Conservation (phyloP, 2,113 vertebrate genomes). For the Athene noctua region DNA sequence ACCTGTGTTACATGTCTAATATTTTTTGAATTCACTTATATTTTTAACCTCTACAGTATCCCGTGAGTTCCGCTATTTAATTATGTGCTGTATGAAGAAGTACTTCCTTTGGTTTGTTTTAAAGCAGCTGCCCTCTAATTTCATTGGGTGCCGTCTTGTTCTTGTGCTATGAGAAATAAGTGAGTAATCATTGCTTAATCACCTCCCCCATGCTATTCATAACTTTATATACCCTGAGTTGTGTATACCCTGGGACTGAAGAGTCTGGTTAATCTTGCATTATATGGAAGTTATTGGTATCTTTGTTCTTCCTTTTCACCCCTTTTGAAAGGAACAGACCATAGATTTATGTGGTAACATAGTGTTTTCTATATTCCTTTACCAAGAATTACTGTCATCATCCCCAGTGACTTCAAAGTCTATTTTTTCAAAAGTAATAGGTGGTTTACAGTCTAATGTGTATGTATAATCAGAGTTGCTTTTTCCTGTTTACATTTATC, state of each 20-base stretch:
- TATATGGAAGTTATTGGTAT: background rate
- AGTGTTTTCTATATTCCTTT: background rate
- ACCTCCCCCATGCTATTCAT: background rate
- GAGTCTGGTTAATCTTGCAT: background rate
- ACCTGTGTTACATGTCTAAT: background rate
- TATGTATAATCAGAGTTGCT: background rate
- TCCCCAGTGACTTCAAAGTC: background rate
- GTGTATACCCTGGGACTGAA: background rate
- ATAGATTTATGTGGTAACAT: background rate
- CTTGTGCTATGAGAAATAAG: conserved; percentile 8
- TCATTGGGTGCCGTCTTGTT: conserved; percentile 14
- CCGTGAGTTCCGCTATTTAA: background rate
- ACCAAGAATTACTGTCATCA: background rate
- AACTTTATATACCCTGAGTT: background rate
- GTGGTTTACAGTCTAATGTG: background rate
- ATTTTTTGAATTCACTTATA: background rate
- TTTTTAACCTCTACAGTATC: background rate
- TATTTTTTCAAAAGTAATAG: background rate
- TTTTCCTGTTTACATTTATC: background rate
- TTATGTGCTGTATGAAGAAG: conserved; percentile 23
- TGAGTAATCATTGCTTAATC: conserved; percentile 2
- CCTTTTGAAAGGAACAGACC: background rate
- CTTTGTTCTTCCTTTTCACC: background rate
- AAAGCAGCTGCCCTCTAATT: conserved; percentile 43
- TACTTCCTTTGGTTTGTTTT: conserved; percentile 34